Percentiles rank a stretch among this genome's conserved stretches.
Evolutionary conservation across 2,113 vertebrate genomes (phyloP).

Genomic region (Equus quagga): DNA sequence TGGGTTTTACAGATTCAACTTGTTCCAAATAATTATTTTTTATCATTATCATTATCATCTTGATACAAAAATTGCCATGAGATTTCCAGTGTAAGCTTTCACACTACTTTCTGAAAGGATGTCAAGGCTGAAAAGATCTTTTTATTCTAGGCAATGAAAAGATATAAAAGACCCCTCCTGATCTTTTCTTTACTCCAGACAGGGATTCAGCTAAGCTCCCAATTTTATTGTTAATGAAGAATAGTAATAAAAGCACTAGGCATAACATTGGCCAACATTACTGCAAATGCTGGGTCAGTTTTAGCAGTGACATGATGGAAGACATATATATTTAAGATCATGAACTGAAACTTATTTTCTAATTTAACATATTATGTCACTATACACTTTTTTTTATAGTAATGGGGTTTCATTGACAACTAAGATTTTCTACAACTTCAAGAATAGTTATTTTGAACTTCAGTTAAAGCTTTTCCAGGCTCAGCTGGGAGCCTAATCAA

Average conservation of each 20-base stretch:
- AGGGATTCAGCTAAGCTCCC: background rate
- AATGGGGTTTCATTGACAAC: background rate
- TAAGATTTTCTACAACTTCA: background rate
- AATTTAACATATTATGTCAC: background rate
- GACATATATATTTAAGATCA: background rate
- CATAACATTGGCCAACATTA: background rate
- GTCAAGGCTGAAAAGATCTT: background rate
- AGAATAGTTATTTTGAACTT: background rate
- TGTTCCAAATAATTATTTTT: background rate
- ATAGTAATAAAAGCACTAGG: background rate
- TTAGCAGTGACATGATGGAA: background rate
- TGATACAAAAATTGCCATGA: slow-evolving; percentile 14
- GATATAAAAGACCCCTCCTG: background rate
- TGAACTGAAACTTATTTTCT: background rate
- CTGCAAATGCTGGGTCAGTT: background rate
- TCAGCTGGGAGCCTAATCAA: background rate
- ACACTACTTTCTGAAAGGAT: background rate
- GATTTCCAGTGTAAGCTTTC: background rate
- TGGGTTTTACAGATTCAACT: background rate
- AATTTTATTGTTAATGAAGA: background rate
- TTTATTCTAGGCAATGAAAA: background rate
- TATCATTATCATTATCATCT: background rate
- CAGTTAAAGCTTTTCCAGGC: background rate
- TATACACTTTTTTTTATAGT: background rate
- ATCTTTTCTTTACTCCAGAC: slow-evolving; percentile 42